Evolutionary conservation across 2,797 vertebrate species (phyloP), one percentile per base, ranked within the genome.

Genomic region (Simalia tracyae): DNA sequence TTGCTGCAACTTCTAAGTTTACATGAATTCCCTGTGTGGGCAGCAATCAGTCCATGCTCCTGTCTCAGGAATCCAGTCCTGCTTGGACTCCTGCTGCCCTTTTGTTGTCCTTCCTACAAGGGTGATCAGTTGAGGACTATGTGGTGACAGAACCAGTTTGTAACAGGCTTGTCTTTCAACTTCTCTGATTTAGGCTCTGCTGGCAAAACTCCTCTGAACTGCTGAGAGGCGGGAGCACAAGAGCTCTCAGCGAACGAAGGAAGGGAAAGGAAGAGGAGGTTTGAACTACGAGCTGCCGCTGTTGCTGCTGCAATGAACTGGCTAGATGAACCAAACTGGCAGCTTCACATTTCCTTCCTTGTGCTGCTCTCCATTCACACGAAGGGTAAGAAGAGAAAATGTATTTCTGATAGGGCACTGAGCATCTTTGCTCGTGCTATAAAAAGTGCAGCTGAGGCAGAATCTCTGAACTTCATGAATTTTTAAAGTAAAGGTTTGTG

Each of bases 81-180:
- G 95, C 95, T 91, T 91, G 90, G 95, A 93, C 95, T 96, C 97
- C 97, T 95, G 90, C 96, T 89, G 97, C 96, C 97, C 96, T 97
- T 97, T 97, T 96, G 97, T 96, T 96, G 96, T 97, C 95, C 95
- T 96, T 95, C 96, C 97, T 96, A 95, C 94, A 96, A 97, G 96
- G 86, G 97, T 96, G 97, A 97, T 96, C 97, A 87, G 95, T 95
- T 96, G 97, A 98, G 97, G 96, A 96, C 96, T 95, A 96, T 92
- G 96, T 90, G 97, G 96, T 97, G 97, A 97, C 97, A 97, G 97
- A 97, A 97, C 95, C 97, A 96, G 97, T 96, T 95, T 98, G 97
- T 98, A 97, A 98, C 97, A 98, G 97, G 97, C 97, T 95, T 97
- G 96, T 94, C 96, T 96, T 95, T 94, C 93, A 85, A 50, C 91